These are phyloP conservation scores for Euplexia lucipara DNA, from an alignment of 2,888 invertebrate species.

Conservation along the genomic window DNA sequence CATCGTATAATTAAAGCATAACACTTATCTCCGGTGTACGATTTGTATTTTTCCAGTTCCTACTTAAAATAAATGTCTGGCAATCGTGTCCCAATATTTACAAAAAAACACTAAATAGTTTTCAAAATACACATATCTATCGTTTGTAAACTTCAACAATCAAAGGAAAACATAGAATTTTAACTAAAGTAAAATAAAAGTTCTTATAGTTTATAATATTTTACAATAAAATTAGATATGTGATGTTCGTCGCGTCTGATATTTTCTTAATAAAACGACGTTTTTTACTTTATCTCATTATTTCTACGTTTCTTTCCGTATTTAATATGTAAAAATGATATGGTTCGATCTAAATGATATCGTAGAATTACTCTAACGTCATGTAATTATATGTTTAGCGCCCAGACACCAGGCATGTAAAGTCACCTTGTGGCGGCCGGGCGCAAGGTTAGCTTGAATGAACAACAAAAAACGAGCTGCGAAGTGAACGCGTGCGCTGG, in stretches of 20 bases:
- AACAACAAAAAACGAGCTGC: constrained; percentile 86
- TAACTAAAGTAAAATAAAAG: constrained; percentile 76
- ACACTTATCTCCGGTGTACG: constrained; percentile 57
- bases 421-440: constrained; percentile 87
- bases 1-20: constrained; percentile 63
- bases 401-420: constrained; percentile 88
- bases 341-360: constrained; percentile 85
- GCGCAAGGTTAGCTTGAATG: constrained; percentile 88
- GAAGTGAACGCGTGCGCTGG: constrained; percentile 79
- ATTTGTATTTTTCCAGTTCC: constrained; percentile 65
- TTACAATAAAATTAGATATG: constrained; percentile 76
- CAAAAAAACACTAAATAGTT: constrained; percentile 72
- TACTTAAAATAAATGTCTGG: constrained; percentile 77
- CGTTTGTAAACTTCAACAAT: constrained; percentile 81
- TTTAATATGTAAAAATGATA: constrained; percentile 86
- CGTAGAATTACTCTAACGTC: constrained; percentile 83
- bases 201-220: constrained; percentile 70
- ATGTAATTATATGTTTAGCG: constrained; percentile 89
- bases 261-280: constrained; percentile 63
- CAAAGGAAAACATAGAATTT: constrained; percentile 75
- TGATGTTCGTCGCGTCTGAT: constrained; percentile 58
- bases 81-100: constrained; percentile 78
- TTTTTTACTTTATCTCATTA: constrained; percentile 73
- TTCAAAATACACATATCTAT: constrained; percentile 73
- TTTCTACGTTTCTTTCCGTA: constrained; percentile 73